Evolutionary conservation across 2,888 invertebrate genomes (phyloP).

Genomic region (Orthosia gothica): DNA sequence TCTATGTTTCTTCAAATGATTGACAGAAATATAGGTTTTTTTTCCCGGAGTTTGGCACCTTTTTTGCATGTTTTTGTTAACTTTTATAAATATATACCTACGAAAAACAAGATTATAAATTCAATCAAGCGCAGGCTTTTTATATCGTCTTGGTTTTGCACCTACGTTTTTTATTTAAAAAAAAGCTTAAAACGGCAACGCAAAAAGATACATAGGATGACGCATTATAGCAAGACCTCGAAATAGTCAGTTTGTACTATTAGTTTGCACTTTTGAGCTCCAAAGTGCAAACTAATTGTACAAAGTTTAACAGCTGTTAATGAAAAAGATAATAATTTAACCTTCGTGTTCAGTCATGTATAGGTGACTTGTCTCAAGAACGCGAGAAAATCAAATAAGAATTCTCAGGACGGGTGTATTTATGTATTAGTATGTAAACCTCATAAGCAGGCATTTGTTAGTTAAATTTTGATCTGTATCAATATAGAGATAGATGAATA

Average conservation of each 20-base stretch:
- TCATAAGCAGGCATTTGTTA: neutral
- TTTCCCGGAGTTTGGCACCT: no score
- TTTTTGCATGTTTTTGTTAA: no score
- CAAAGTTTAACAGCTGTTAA: conserved; percentile 15
- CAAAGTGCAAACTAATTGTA: conserved; percentile 23
- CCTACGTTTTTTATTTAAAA: no score
- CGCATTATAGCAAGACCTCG: neutral
- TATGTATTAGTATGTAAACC: no score
- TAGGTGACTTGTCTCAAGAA: neutral
- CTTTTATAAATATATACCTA: no score
- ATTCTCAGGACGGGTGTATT: neutral
- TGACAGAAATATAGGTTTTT: no score
- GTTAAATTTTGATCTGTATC: neutral
- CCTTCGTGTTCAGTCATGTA: conserved; percentile 16
- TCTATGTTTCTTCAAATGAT: neutral
- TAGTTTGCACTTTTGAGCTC: conserved; percentile 27
- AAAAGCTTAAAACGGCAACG: neutral
- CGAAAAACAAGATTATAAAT: no score
- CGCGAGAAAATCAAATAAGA: neutral
- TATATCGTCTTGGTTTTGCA: no score
- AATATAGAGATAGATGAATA: no score
- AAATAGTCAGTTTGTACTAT: neutral
- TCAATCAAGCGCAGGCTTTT: no score
- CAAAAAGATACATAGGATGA: conserved; percentile 20
- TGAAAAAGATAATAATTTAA: conserved; percentile 19